Base-by-base conservation (phyloP, 2,797 vertebrate genomes). In the Zonotrichia albicollis region DNA sequence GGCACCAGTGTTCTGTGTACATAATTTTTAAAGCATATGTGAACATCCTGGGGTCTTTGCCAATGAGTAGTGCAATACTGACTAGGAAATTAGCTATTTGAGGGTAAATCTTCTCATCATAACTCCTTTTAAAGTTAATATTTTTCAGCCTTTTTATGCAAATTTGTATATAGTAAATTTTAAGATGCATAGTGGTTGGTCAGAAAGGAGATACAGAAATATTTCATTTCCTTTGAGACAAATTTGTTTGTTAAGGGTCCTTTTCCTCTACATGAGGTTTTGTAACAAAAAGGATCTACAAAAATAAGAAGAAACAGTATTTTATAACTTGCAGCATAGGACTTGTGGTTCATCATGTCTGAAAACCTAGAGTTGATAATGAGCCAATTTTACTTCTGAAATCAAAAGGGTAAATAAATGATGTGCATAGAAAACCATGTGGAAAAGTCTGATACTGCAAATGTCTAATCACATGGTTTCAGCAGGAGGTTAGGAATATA, bases 401-500 rank as follows among this genome's bases (percentile, higher is more conserved):
- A 89, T 77, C 71, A 80, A 68, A 91, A 78, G 26, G 17, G 66
- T 76, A 87, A 92, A 87, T 75, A 91, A 87, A 85, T 80, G 50
- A 83, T 80, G 50, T 67, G 22, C 25, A 30, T 3, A 72, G 81
- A 93, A 76, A 79, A 57, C 21, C 51, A 50, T 10, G 10, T 83
- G 71, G 70, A 77, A 42, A 30, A 73, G 34, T 50, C 55, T 84
- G 74, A 86, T 57, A 64, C 40, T 90, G 91, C 55, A 88, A 96
- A 86, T 54, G 25, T 48, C 54, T 91, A 77, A 91, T 83, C 68
- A 61, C 58, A 61, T 34, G 38, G 27, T 75, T 88, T 85, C 87
- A 85, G 87, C 93, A 94, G 91, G 81, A 76, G 87, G 48, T 74
- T n/a, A 79, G 64, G 55, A 89, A 89, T 38, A 25, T 76, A 90